phyloP scores from a whole-genome alignment of 1,140 invertebrate species.

The Eciton burchellii region DNA sequence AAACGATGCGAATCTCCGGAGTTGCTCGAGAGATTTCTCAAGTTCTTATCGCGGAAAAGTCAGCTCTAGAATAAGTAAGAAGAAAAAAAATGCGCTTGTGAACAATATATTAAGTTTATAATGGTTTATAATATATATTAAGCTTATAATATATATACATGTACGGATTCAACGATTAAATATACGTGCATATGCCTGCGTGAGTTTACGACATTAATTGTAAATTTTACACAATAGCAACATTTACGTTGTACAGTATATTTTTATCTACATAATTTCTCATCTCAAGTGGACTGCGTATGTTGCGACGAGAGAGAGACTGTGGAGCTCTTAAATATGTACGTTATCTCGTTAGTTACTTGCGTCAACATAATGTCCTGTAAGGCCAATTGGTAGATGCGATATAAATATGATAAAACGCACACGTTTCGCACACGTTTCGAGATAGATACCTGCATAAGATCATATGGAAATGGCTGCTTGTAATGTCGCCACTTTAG shows the following conservation, averaged over 20 bases:
- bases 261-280: conserved; percentile 17
- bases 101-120: no score
- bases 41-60: conserved; percentile 58
- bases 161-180: no score
- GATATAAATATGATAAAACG: not conserved
- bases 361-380: conserved; percentile 78
- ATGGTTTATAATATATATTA: no score
- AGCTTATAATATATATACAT: no score
- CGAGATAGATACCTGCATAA: conserved; percentile 72
- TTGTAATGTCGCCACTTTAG: conserved; percentile 80
- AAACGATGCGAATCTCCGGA: conserved; percentile 63
- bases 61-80: conserved; percentile 70
- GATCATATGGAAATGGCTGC: conserved; percentile 72
- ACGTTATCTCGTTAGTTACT: conserved; percentile 76
- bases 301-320: conserved; percentile 32
- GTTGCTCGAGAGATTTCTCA: conserved; percentile 58
- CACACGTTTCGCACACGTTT: no score
- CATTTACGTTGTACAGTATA: not conserved
- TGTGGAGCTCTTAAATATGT: conserved; percentile 79
- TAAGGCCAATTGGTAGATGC: conserved; percentile 56
- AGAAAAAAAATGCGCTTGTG: not conserved
- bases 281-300: conserved; percentile 16
- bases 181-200: not conserved
- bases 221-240: conserved; percentile 5
- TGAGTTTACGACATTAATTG: not conserved